phyloP scores from a whole-genome alignment of 2,797 vertebrate species.

The Pangasius larnaudii region DNA sequence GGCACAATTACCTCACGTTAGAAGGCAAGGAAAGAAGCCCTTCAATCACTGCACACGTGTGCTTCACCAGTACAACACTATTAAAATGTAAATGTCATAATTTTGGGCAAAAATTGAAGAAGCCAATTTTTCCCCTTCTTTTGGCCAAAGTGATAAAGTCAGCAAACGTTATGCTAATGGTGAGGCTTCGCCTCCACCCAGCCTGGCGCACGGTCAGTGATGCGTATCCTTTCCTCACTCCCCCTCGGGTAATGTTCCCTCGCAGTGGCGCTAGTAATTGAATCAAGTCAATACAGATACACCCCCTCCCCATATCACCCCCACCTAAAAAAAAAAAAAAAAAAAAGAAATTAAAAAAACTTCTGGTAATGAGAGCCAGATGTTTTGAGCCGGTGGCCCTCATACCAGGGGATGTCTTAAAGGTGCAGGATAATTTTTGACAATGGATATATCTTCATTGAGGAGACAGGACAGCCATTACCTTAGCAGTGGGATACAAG shows the following conservation, averaged over 20 bases:
- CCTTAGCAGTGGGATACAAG: slow-evolving; percentile 73
- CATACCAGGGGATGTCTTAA: slow-evolving; percentile 73
- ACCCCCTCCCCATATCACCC: slow-evolving; percentile 51
- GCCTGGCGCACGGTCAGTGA: slow-evolving; percentile 68
- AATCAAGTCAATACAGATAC: slow-evolving; percentile 87
- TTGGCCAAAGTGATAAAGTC: slow-evolving; percentile 78
- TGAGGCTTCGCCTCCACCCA: slow-evolving; percentile 51
- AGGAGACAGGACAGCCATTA: slow-evolving; percentile 75
- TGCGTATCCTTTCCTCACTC: slow-evolving; percentile 70
- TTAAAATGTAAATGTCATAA: slow-evolving; percentile 92
- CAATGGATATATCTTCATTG: slow-evolving; percentile 80
- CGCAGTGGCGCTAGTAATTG: slow-evolving; percentile 84
- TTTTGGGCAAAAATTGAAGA: slow-evolving; percentile 68
- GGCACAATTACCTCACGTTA: slow-evolving; percentile 48
- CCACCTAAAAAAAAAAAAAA: slow-evolving; percentile 69
- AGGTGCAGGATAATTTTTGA: slow-evolving; percentile 75
- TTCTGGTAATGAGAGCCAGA: slow-evolving; percentile 84
- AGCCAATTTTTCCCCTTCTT: slow-evolving; percentile 77
- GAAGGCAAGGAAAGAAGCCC: slow-evolving; percentile 33
- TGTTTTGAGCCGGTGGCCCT: slow-evolving; percentile 72
- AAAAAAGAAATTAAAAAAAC: slow-evolving; percentile 61
- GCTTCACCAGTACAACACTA: slow-evolving; percentile 77
- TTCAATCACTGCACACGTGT: slow-evolving; percentile 71
- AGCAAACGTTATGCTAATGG: slow-evolving; percentile 78
- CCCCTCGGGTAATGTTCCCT: slow-evolving; percentile 74